These are phyloP conservation scores for Hyla sarda DNA, from an alignment of 2,113 vertebrate species.

Conservation along the genomic window DNA sequence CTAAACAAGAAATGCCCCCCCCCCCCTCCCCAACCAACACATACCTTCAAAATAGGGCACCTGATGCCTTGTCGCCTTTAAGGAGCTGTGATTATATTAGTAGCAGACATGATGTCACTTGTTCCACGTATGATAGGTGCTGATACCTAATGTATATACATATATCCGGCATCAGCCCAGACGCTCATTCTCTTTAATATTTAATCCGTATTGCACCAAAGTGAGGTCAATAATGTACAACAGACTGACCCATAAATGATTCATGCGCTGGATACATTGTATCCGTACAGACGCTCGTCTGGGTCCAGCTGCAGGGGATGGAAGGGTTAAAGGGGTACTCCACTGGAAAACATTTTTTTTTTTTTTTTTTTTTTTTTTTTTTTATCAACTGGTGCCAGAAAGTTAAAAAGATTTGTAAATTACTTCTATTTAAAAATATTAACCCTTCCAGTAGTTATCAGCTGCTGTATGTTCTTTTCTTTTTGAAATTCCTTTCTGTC, in stretches of 20 bases:
- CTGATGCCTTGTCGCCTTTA: too few species aligned
- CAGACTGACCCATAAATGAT: constrained; percentile 1
- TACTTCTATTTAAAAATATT: too few species aligned
- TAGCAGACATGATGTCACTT: neutral
- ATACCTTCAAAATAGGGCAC: too few species aligned
- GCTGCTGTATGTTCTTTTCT: too few species aligned
- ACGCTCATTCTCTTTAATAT: neutral
- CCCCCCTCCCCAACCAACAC: too few species aligned
- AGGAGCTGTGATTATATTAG: neutral
- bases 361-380: too few species aligned
- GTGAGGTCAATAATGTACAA: constrained; percentile 10
- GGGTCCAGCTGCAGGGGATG: neutral
- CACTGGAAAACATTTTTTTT: too few species aligned
- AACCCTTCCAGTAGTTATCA: too few species aligned
- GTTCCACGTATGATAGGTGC: neutral
- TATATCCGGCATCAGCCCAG: neutral
- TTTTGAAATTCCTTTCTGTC: too few species aligned
- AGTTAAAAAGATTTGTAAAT: too few species aligned
- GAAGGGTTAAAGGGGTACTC: constrained; percentile 12
- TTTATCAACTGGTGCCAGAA: too few species aligned
- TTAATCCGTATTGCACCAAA: neutral
- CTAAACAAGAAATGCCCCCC: too few species aligned
- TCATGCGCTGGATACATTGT: neutral
- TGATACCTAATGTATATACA: neutral
- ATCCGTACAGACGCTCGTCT: neutral